Conservation (phyloP, 2,888 invertebrate species). For the Drosophila buzzatii region DNA sequence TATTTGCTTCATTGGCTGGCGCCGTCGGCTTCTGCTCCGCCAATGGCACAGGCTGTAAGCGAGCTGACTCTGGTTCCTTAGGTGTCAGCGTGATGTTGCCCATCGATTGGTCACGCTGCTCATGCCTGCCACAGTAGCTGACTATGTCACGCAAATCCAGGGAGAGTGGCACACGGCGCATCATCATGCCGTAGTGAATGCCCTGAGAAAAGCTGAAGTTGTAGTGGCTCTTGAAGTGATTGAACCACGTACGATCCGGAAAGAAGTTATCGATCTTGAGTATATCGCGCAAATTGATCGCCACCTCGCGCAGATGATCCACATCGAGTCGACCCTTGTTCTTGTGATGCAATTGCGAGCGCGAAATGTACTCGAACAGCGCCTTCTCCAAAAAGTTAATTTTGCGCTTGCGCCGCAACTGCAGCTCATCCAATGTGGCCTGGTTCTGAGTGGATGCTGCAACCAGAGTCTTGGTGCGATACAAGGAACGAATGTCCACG, state of each 20-base stretch:
- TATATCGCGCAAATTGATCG: conserved; percentile 74
- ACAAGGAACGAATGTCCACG: conserved; percentile 53
- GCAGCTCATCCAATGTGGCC: conserved; percentile 69
- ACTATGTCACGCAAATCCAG: conserved; percentile 80
- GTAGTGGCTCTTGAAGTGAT: conserved; percentile 70
- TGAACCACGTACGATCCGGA: conserved; percentile 76
- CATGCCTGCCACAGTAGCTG: conserved; percentile 79
- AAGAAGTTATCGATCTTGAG: conserved; percentile 81
- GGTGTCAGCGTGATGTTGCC: conserved; percentile 67
- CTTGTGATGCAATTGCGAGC: conserved; percentile 79
- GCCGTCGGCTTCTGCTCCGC: conserved; percentile 27
- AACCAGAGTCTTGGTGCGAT: conserved; percentile 68
- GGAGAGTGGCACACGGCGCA: conserved; percentile 71
- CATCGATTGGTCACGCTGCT: conserved; percentile 63
- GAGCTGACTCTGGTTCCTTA: conserved; percentile 47
- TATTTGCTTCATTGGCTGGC: background rate
- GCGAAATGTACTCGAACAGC: conserved; percentile 80
- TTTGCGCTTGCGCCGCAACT: conserved; percentile 75
- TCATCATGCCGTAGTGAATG: conserved; percentile 34
- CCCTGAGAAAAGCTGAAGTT: conserved; percentile 67
- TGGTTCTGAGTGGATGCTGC: conserved; percentile 65
- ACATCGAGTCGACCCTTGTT: conserved; percentile 67
- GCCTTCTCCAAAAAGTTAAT: conserved; percentile 81
- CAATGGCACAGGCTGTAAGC: conserved; percentile 23
- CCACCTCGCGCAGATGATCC: conserved; percentile 67